phyloP scores from a whole-genome alignment of 2,888 invertebrate species.

The Willowsia nigromaculata region DNA sequence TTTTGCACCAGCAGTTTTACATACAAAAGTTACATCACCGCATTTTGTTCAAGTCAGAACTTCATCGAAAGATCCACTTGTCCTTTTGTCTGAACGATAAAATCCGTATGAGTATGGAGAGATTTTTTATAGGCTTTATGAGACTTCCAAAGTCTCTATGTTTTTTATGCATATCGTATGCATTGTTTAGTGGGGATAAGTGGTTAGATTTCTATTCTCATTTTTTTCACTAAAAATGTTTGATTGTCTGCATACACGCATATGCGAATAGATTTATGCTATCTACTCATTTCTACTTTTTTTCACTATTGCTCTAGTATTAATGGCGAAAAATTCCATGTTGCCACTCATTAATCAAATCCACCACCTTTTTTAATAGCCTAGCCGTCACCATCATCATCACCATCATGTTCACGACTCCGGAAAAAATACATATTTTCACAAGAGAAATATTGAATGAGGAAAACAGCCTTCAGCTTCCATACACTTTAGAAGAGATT shows the following conservation, averaged over 20 bases:
- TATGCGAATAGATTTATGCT: neutral
- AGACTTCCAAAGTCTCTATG: too few relatives aligned
- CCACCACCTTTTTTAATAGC: conserved; percentile 53
- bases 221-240: neutral
- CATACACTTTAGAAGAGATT: too few relatives aligned
- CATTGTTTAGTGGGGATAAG: neutral
- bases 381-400: conserved; percentile 14
- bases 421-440: neutral
- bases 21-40: neutral
- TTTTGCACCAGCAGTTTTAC: neutral
- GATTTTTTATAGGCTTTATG: too few relatives aligned
- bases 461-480: too few relatives aligned
- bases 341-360: conserved; percentile 71
- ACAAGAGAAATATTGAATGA: neutral
- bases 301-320: conserved; percentile 10
- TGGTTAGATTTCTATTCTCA: neutral
- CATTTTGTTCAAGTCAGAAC: neutral
- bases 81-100: neutral
- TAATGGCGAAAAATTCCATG: conserved; percentile 67
- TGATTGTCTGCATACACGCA: conserved; percentile 28
- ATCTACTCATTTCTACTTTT: neutral
- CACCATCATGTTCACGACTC: conserved; percentile 13
- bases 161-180: too few relatives aligned
- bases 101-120: neutral
- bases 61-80: neutral